Percentiles rank a stretch among this genome's conserved stretches.
Evolutionary conservation across 2,888 invertebrate species (phyloP).

Genomic region (Drosophila setosimentum): DNA sequence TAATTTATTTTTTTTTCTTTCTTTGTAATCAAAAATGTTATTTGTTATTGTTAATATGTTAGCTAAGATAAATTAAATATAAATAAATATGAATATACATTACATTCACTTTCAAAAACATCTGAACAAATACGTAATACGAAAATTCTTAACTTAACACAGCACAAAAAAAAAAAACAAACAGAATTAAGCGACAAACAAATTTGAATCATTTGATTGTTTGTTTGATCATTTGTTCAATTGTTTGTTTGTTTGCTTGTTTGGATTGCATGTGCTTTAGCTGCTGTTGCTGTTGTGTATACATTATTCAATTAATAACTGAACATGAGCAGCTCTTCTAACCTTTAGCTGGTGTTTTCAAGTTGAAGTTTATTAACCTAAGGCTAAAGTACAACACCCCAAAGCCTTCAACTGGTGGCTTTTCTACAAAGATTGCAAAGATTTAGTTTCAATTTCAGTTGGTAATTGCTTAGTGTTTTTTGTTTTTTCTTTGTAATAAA

Average conservation of each 20-base stretch:
- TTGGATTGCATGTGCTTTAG: constrained; percentile 22
- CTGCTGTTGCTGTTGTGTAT: constrained; percentile 12
- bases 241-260: constrained; percentile 23
- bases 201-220: constrained; percentile 44
- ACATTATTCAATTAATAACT: constrained; percentile 64
- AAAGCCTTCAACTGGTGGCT: constrained; percentile 51
- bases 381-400: constrained; percentile 53
- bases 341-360: constrained; percentile 54
- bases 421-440: constrained; percentile 31
- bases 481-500: constrained; percentile 26
- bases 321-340: constrained; percentile 42
- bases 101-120: neutral
- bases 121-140: neutral
- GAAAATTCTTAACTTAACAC: neutral
- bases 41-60: too few relatives aligned
- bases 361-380: constrained; percentile 78
- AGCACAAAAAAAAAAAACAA: constrained; percentile 3
- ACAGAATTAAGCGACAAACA: constrained; percentile 37
- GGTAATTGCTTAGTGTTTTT: constrained; percentile 36
- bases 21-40: neutral
- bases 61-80: neutral
- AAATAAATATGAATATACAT: neutral
- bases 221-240: constrained; percentile 22
- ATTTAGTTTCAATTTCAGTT: constrained; percentile 38
- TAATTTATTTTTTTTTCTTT: neutral